Percentiles rank a stretch among this genome's conserved stretches.
phyloP scores from a whole-genome alignment of 2,888 invertebrate genomes.

The Acleris emargana region DNA sequence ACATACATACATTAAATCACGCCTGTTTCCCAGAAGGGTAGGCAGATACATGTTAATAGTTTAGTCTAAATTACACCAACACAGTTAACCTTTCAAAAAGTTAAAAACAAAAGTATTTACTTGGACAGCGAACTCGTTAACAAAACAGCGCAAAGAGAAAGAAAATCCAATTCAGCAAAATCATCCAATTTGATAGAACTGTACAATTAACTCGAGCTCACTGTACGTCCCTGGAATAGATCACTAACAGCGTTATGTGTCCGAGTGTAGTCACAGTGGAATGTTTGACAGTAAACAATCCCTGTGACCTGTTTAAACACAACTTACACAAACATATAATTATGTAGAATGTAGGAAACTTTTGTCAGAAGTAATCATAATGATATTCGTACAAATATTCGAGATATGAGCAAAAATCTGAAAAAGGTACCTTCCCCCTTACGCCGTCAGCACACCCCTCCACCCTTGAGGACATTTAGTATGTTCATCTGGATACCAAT shows the following conservation, averaged over 20 bases:
- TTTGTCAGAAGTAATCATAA: no score
- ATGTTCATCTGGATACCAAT: no score
- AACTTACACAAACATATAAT: no score
- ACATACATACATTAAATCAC: no score
- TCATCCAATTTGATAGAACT: conserved; percentile 9
- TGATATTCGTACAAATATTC: no score
- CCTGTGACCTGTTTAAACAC: neutral
- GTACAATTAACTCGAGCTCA: conserved; percentile 15
- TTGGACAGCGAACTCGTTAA: neutral
- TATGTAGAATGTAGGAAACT: no score
- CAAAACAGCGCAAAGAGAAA: conserved; percentile 3
- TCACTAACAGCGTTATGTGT: conserved; percentile 8
- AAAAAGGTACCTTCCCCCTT: no score
- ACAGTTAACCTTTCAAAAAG: neutral
- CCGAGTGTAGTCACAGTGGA: conserved; percentile 6
- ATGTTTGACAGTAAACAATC: neutral
- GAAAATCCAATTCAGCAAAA: conserved; percentile 19
- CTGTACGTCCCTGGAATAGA: conserved; percentile 15
- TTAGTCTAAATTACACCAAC: neutral
- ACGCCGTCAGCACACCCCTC: no score
- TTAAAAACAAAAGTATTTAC: neutral
- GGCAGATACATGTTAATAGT: neutral
- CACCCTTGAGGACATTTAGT: no score
- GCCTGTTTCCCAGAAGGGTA: no score
- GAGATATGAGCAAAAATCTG: no score